These are phyloP conservation scores for Drosophila subobscura DNA, from an alignment of 1,140 invertebrate species.

Conservation along the genomic window DNA sequence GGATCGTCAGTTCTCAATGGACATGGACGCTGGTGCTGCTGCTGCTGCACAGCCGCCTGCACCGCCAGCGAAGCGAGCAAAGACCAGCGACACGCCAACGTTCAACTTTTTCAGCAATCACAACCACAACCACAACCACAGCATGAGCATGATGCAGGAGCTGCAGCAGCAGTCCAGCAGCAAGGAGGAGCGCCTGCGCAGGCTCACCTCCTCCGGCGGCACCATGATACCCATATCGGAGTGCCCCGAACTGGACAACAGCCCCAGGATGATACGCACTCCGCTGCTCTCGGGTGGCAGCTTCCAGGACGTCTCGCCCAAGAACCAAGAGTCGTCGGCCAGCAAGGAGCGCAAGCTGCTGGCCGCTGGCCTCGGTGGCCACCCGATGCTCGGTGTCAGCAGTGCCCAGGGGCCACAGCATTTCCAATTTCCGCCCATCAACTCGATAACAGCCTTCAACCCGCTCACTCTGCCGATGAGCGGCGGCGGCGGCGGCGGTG, in stretches of 20 bases:
- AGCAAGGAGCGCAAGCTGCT: conserved; percentile 62
- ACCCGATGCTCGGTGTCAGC: conserved; percentile 14
- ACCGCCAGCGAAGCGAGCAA: conserved; percentile 44
- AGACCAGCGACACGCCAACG: conserved; percentile 18
- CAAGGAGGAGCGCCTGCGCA: conserved; percentile 71
- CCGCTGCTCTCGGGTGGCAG: conserved; percentile 77
- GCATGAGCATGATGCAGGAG: conserved; percentile 9
- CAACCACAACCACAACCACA: conserved; percentile 20
- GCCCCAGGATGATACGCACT: conserved; percentile 79
- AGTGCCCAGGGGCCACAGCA: conserved; percentile 77
- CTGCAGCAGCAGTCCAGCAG: conserved; percentile 14
- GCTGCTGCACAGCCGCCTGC: no score
- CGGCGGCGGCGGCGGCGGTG: conserved; percentile 83
- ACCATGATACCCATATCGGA: conserved; percentile 79
- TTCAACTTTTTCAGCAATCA: conserved; percentile 8
- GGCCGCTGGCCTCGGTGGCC: neutral
- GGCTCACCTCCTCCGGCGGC: conserved; percentile 78
- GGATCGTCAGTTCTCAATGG: conserved; percentile 56
- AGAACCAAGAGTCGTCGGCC: conserved; percentile 20
- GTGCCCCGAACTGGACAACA: conserved; percentile 75
- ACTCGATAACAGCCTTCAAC: conserved; percentile 89
- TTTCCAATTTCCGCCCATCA: conserved; percentile 86
- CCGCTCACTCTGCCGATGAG: conserved; percentile 86
- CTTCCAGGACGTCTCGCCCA: conserved; percentile 76
- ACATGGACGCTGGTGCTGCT: conserved; percentile 7